Evolutionary conservation across 2,113 vertebrate genomes (phyloP).

Genomic region (Bucco capensis): DNA sequence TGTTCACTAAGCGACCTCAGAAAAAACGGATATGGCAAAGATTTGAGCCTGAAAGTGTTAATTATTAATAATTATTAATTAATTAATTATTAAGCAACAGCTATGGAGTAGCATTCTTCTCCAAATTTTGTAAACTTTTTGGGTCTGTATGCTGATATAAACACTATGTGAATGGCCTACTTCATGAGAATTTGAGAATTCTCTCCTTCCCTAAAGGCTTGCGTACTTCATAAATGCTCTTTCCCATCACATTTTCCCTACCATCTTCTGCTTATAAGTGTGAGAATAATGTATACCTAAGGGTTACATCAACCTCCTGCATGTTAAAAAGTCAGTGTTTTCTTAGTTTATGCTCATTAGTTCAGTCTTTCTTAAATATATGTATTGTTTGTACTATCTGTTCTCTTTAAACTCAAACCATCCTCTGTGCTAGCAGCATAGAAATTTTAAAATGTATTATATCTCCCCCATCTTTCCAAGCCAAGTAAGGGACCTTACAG

Average conservation of each 20-base stretch:
- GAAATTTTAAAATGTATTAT: neutral
- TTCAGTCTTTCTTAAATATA: neutral
- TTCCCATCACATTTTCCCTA: neutral
- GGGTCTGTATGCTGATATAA: neutral
- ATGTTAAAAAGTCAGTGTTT: neutral
- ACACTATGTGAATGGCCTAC: neutral
- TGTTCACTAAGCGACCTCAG: neutral
- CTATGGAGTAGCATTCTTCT: neutral
- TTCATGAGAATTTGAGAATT: neutral
- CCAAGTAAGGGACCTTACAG: neutral
- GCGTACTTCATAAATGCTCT: neutral
- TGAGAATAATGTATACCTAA: neutral
- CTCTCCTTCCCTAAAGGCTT: neutral
- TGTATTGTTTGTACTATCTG: neutral
- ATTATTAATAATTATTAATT: too few species aligned
- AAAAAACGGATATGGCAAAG: neutral
- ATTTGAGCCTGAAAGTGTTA: neutral
- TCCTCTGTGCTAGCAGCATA: neutral
- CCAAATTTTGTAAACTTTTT: neutral
- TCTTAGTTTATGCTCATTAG: neutral
- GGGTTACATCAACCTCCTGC: neutral
- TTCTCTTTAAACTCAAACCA: neutral
- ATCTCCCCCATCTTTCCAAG: neutral
- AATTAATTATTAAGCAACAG: neutral
- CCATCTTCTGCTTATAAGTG: neutral